Percentiles rank a stretch among this genome's conserved stretches.
Evolutionary conservation across 1,140 invertebrate species (phyloP).

Genomic region (Oppia nitens): DNA sequence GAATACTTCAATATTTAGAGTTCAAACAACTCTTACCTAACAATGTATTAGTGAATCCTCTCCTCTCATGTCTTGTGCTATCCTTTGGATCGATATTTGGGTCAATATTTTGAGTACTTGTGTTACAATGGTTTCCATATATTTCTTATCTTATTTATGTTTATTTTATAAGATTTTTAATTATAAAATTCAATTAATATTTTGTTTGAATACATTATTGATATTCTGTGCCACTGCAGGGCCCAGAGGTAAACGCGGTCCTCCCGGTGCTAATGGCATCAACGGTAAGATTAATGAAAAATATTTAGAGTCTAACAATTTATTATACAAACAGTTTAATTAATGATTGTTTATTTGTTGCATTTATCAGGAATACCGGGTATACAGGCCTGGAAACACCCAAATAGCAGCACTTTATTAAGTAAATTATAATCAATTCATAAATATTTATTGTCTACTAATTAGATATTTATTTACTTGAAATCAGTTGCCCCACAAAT

Average conservation of each 20-base stretch:
- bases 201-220: not conserved
- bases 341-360: not conserved
- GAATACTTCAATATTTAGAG: no score
- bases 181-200: not conserved
- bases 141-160: not conserved
- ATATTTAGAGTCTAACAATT: no score
- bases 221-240: not conserved
- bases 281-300: conserved; percentile 16
- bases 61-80: not conserved
- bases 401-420: conserved; percentile 2
- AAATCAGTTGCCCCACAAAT: conserved; percentile 10
- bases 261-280: conserved; percentile 4
- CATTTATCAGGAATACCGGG: not conserved
- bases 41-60: no score
- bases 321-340: not conserved
- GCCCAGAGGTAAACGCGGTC: not conserved
- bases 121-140: not conserved
- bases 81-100: not conserved
- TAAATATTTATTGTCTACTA: not conserved
- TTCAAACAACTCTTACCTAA: no score
- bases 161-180: not conserved
- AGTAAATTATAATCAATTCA: not conserved
- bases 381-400: conserved; percentile 5
- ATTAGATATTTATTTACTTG: not conserved
- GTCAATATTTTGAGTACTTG: not conserved